Base-by-base conservation (phyloP, 1,140 invertebrate species). In the Musca domestica region DNA sequence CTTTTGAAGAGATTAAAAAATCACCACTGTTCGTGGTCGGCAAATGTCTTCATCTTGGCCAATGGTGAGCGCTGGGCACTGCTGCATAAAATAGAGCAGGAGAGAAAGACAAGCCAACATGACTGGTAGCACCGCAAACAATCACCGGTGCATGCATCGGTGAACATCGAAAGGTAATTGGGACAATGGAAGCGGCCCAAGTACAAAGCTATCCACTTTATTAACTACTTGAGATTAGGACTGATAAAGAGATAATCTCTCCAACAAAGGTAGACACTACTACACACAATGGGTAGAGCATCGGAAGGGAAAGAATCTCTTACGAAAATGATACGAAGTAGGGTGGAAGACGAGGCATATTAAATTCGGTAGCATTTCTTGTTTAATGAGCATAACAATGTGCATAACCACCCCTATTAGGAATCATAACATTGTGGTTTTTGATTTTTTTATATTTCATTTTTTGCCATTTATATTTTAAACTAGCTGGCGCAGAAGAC, bases 161-260 rank as follows among this genome's bases (percentile, higher is more conserved):
- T 41, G 56, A 61, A 61, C 56, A 19, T 20, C 25, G 27, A 64
- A 64, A 64, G 41, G 41, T 47, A 64, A 23, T 47, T 22, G 64
- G 34, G 71, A 78, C 74, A 77, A 78, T 76, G 71, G 70, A 61
- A 72, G 73, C 77, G 77, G 77, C 73, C 74, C 70, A 74, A 79
- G 71, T 74, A 79, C 77, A 79, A 79, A 79, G 77, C 74, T 73
- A 75, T 72, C 77, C 77, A 79, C 77, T 79, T 79, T 79, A 79
- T 79, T 79, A 79, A 79, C 77, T 79, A 79, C 77, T 79, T 79
- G 77, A 79, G 77, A 79, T 79, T 79, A 79, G 73, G 77, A 70
- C 75, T 76, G 77, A 79, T 79, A 79, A 79, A 74, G 73, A 79
- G 77, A 77, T 79, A 79, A 79, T 79, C 77, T 79, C 77, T 73